These are phyloP conservation scores for Tethya wilhelma DNA, from an alignment of 37 sponge, comb jelly and placozoan genomes.

Conservation along the genomic window DNA sequence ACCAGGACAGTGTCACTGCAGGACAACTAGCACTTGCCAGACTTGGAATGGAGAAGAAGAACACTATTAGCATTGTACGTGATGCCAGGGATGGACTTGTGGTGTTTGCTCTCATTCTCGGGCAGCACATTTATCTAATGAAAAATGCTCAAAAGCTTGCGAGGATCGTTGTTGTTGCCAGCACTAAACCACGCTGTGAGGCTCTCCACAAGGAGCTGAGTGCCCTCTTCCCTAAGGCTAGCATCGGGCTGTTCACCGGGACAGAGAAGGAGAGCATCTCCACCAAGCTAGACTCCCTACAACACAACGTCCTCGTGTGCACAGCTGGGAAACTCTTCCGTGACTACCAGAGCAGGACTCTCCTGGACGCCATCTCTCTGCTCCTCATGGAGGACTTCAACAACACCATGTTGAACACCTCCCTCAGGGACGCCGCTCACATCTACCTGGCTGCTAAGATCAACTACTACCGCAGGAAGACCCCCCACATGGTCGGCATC, in stretches of 20 bases:
- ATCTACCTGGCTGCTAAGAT: not conserved
- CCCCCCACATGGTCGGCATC: not conserved
- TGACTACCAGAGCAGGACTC: too few species aligned
- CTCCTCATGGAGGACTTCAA: conserved; percentile 6
- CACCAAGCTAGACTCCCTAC: not conserved
- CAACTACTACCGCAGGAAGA: not conserved
- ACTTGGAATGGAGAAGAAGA: not conserved
- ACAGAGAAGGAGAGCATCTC: not conserved
- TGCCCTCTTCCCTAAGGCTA: not conserved
- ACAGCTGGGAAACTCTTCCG: conserved; percentile 1
- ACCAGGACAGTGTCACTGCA: not conserved
- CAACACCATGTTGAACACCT: not conserved
- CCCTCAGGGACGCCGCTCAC: not conserved
- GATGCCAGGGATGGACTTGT: not conserved
- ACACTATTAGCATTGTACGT: not conserved
- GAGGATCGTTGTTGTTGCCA: not conserved
- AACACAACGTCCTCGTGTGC: conserved; percentile 6
- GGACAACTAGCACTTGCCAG: not conserved
- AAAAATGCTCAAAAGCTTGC: not conserved
- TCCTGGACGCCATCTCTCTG: not conserved
- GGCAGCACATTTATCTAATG: not conserved
- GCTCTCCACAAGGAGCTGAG: not conserved
- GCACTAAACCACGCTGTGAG: not conserved
- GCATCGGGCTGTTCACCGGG: not conserved
- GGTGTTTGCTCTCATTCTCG: not conserved